phyloP scores from a whole-genome alignment of 2,888 invertebrate genomes.

The Salticus scenicus region DNA sequence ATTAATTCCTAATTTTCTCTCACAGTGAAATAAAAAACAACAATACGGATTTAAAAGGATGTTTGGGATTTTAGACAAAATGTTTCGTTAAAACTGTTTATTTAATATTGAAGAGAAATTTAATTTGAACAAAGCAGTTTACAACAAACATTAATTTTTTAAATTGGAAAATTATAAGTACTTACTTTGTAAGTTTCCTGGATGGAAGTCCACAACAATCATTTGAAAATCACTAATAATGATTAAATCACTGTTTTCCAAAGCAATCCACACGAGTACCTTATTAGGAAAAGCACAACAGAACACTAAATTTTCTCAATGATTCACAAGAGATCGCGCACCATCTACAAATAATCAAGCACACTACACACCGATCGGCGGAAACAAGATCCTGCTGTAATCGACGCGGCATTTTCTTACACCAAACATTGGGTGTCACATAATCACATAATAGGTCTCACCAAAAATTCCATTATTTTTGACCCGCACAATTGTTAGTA shows the following conservation, averaged over 20 bases:
- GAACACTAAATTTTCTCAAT: conserved; percentile 52
- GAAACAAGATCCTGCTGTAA: conserved; percentile 48
- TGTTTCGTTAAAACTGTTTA: too few species aligned
- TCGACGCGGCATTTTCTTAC: conserved; percentile 53
- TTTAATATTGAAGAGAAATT: too few species aligned
- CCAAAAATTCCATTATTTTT: conserved; percentile 48
- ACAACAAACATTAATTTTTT: too few species aligned
- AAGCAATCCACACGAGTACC: conserved; percentile 34
- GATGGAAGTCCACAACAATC: conserved; percentile 30
- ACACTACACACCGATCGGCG: conserved; percentile 41
- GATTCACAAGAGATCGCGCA: conserved; percentile 54
- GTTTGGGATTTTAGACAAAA: too few species aligned
- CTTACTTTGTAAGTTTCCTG: conserved; percentile 1
- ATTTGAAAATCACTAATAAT: conserved; percentile 25
- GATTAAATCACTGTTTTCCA: conserved; percentile 19
- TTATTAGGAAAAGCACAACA: conserved; percentile 38
- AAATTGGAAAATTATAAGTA: too few species aligned
- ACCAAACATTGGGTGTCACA: conserved; percentile 39
- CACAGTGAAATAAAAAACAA: too few species aligned
- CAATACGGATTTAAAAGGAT: too few species aligned
- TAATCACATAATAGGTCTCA: conserved; percentile 11
- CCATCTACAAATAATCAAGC: conserved; percentile 64
- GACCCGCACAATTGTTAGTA: conserved; percentile 39
- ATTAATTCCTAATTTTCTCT: too few species aligned
- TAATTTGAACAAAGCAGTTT: too few species aligned